A percentile compares a stretch with the other conserved stretches of the same genome.
Conservation (phyloP, 2,113 vertebrate species). For the Steatornis caripensis region DNA sequence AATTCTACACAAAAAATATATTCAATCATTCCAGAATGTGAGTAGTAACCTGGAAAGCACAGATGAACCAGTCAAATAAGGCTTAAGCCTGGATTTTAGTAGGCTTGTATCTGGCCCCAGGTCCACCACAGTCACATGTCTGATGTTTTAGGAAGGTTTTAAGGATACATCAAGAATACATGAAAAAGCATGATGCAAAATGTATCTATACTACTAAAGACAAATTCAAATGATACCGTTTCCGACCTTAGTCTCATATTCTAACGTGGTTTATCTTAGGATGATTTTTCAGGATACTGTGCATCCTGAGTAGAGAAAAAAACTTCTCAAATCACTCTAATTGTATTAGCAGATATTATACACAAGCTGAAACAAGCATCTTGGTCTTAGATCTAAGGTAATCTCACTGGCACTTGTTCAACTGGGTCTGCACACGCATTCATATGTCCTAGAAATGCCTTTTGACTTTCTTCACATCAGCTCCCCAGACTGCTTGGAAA, state of each 20-base stretch:
- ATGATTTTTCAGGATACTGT: not conserved
- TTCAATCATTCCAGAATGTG: not conserved
- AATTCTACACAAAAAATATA: not conserved
- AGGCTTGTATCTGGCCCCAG: not conserved
- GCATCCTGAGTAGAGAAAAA: not conserved
- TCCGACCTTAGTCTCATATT: not conserved
- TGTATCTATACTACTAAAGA: not conserved
- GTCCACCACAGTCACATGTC: not conserved
- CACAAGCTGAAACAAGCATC: not conserved
- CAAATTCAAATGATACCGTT: not conserved
- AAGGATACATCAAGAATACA: not conserved
- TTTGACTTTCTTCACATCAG: not conserved
- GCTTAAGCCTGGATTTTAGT: not conserved
- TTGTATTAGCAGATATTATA: not conserved
- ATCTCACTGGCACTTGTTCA: not conserved
- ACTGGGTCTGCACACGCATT: not conserved
- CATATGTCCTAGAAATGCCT: not conserved
- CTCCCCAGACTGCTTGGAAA: not conserved
- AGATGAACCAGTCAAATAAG: not conserved
- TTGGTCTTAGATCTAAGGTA: not conserved
- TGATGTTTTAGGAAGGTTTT: not conserved
- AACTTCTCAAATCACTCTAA: not conserved
- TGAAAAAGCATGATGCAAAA: not conserved
- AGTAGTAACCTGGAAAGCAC: not conserved
- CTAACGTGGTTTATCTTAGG: not conserved